Base-by-base conservation (phyloP, 2,797 vertebrate genomes). In the Gorsachius magnificus region DNA sequence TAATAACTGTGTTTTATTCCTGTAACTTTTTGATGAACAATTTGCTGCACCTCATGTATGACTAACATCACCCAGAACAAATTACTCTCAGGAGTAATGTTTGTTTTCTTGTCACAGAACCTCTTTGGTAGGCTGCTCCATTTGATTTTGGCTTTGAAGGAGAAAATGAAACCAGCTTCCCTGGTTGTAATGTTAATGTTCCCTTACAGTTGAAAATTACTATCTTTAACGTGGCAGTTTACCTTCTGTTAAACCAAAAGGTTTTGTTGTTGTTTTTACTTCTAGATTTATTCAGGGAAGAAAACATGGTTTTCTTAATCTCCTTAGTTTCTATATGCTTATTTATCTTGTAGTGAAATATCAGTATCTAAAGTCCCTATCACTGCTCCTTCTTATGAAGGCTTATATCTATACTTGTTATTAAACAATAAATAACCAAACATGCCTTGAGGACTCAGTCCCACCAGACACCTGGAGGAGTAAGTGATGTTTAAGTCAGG, bases 71-170 rank as follows among this genome's bases (percentile, higher is more conserved):
- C 60, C 53, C 78, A 63, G 93, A 93, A 56, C 75, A 96, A 94
- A n/a, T 74, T 25, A 20, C 64, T 75, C 50, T 33, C 57, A 89
- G 53, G 61, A 68, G 33, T 83, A 54, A 78, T 58, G 56, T 93
- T 90, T 95, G 58, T 81, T 88, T 90, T 84, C 29, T 76, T 87
- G 45, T 88, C 65, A 86, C 54, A 78, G 72, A 54, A 88, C 50
- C 61, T 83, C 70, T 83, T 90, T 90, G 57, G 21, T 91, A 75
- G 69, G 57, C 79, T 90, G 50, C 56, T 90, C 38, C 45, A 8
- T 84, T 92, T 87, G 80, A 45, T 66, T 84, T 89, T 80, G 89
- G 60, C 71, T 91, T 91, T 87, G 77, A 89, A 93, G 70, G 57
- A 76, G 63, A 72, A 95, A 93, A 81, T 83, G 12, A 91, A 91